Percentiles rank a stretch among this genome's conserved stretches.
Evolutionary conservation across 1,140 invertebrate species (phyloP).

Genomic region (Musca vetustissima): DNA sequence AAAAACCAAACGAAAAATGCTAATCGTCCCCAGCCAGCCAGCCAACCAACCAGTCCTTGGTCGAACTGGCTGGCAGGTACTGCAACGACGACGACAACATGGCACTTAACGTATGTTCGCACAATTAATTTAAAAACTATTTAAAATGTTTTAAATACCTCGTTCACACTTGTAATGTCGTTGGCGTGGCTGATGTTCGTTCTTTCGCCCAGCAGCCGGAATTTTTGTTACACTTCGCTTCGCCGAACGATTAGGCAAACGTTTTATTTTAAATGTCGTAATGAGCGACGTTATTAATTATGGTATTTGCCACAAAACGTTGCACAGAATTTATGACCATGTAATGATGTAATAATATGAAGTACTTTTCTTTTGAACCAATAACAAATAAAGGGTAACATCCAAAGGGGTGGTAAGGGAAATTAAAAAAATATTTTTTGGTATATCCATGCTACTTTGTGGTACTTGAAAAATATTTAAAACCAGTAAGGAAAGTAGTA

Average conservation of each 20-base stretch:
- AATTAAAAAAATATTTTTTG: too few species aligned
- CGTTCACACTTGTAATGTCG: not conserved
- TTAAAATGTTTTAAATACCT: constrained; percentile 27
- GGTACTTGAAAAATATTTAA: too few species aligned
- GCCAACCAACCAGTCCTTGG: too few species aligned
- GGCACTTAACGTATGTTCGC: constrained; percentile 13
- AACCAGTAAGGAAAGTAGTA: too few species aligned
- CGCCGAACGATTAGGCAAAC: constrained; percentile 1
- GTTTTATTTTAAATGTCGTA: constrained; percentile 11
- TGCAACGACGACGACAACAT: too few species aligned
- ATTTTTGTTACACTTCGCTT: not conserved
- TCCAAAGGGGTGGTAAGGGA: too few species aligned
- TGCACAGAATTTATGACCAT: not conserved
- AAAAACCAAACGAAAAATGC: constrained; percentile 3
- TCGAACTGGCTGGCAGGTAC: too few species aligned
- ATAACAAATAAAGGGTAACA: too few species aligned
- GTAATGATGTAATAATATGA: too few species aligned
- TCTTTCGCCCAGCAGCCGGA: not conserved
- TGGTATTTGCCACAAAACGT: not conserved
- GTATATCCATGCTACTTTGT: too few species aligned
- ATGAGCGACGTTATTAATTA: constrained; percentile 8
- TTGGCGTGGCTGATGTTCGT: not conserved
- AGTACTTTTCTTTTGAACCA: not conserved
- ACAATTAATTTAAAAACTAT: constrained; percentile 31
- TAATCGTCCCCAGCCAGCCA: not conserved